Percentiles rank a stretch among this genome's conserved stretches.
These are phyloP conservation scores for Leucania comma DNA, from an alignment of 2,888 invertebrate genomes.

Conservation along the genomic window DNA sequence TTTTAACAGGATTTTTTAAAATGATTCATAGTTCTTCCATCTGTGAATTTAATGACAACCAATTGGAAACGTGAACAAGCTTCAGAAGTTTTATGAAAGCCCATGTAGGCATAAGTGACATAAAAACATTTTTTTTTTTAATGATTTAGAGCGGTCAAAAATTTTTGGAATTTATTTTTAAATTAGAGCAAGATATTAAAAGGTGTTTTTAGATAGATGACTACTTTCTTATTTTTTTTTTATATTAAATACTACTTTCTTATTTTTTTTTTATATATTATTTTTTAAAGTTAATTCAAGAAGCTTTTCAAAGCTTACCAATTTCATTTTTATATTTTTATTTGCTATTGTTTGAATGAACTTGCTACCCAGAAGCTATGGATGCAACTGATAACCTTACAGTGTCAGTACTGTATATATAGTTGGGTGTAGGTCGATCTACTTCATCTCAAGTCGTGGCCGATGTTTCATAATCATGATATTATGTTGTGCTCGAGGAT, in stretches of 20 bases:
- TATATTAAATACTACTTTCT: neutral
- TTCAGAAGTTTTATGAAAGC: too few species aligned
- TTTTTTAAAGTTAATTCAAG: neutral
- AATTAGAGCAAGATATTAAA: neutral
- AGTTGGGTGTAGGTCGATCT: constrained; percentile 82
- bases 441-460: constrained; percentile 81
- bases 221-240: neutral
- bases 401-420: constrained; percentile 83
- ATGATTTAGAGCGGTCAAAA: neutral
- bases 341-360: constrained; percentile 44
- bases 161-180: neutral
- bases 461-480: constrained; percentile 82
- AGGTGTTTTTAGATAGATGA: neutral
- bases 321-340: constrained; percentile 76
- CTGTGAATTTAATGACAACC: too few species aligned
- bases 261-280: too few species aligned
- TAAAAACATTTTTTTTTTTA: too few species aligned
- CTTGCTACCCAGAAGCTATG: constrained; percentile 71
- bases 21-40: too few species aligned
- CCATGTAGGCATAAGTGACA: too few species aligned
- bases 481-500: constrained; percentile 75
- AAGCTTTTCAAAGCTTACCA: constrained; percentile 70
- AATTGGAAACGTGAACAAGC: too few species aligned
- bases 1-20: neutral
- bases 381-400: constrained; percentile 81